Evolutionary conservation across 2,113 vertebrate species (phyloP), one percentile per base, ranked within the genome.

Genomic region (Australoheros scitulus): DNA sequence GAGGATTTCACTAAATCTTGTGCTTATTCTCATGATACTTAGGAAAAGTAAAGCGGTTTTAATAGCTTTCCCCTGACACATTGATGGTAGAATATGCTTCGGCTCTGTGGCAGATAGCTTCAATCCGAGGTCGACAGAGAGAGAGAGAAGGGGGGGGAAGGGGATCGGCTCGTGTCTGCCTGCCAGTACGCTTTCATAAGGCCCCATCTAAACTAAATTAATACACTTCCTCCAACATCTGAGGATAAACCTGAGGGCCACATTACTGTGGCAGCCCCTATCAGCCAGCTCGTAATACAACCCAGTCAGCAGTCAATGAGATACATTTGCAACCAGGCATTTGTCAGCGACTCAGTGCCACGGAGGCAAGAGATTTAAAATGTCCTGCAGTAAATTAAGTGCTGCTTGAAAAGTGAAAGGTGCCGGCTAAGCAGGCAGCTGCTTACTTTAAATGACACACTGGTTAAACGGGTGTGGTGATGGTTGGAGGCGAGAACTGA

Each of bases 21-120:
- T 93, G 92, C 94, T 95, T 95, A 95, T 95, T 92, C 88, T 93
- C 87, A 81, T 91, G 89, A 93, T 90, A 92, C 93, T 94, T 95
- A 93, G 89, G 88, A 92, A 92, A 94, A 95, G 95, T 91, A 87
- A 93, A 94, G 93, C 92, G 76, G 90, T 92, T 93, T 94, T 95
- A 95, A 94, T 94, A 93, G 93, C 92, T 93, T 95, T 91, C 80
- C 89, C 84, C 84, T 93, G 93, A 95, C 94, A 94, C 93, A 90
- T 92, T 91, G 91, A 91, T 93, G 88, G 77, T 76, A 77, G 92
- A 94, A 92, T 91, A 92, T 94, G 91, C 92, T 93, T 81, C 38
- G 86, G 90, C 85, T 90, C 79, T 63, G 83, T 77, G 75, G 90
- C 76, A 90, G 87, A 94, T 91, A 90, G 89, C 87, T 92, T 89